Conservation (phyloP, 2,797 vertebrate genomes). For the Cuculus canorus region DNA sequence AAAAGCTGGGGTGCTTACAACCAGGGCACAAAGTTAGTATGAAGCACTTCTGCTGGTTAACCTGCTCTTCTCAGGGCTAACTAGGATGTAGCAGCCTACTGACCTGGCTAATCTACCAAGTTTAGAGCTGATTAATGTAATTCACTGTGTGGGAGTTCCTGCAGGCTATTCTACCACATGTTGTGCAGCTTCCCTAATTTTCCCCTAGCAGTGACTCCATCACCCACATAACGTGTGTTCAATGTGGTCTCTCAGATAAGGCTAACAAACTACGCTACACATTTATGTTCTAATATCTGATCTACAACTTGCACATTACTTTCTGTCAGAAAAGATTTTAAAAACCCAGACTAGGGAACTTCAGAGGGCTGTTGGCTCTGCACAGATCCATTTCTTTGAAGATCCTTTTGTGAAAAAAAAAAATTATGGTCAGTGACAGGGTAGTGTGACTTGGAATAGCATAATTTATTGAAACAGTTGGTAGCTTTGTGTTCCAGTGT, state of each 20-base stretch:
- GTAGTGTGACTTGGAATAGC: background rate
- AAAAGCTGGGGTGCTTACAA: background rate
- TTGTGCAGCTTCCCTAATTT: background rate
- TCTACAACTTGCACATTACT: background rate
- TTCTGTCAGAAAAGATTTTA: background rate
- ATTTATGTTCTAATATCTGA: background rate
- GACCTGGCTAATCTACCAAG: background rate
- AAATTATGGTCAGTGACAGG: background rate
- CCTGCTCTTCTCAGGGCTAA: background rate
- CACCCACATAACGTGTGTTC: background rate
- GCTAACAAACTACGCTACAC: background rate
- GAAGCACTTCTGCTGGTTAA: background rate
- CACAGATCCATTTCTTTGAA: background rate
- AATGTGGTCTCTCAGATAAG: background rate
- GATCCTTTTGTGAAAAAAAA: background rate
- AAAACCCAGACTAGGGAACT: background rate
- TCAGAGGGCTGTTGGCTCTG: background rate
- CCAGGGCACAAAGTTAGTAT: background rate
- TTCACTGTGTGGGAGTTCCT: background rate
- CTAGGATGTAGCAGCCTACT: background rate
- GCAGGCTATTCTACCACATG: fast-evolving
- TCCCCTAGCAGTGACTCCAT: background rate
- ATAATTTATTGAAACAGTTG: background rate
- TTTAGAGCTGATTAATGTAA: background rate
- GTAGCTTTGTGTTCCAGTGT: background rate